These are phyloP conservation scores for Caenorhabditis japonica DNA, from an alignment of 2,888 invertebrate species.

Conservation along the genomic window DNA sequence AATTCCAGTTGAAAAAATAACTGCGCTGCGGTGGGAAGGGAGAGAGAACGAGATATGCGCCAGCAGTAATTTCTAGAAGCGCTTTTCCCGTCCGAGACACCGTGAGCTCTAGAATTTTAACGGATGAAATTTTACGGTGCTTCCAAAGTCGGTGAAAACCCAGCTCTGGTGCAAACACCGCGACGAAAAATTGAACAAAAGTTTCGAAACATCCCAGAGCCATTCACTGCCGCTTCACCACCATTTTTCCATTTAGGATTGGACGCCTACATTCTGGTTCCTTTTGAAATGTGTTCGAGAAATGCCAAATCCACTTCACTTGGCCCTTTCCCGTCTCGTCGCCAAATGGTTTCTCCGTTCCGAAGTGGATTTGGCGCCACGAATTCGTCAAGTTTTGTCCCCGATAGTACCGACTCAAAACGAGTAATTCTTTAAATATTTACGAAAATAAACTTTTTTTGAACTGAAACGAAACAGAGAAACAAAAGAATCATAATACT, in stretches of 20 bases:
- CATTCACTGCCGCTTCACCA: no score
- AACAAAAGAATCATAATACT: slow-evolving; percentile 18
- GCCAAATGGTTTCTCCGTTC: slow-evolving; percentile 47
- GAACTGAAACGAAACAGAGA: slow-evolving; percentile 1
- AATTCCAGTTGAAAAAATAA: no score
- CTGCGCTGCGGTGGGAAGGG: no score
- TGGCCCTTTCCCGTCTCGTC: slow-evolving; percentile 34
- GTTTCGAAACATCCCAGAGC: no score
- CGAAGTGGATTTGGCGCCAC: slow-evolving; percentile 28
- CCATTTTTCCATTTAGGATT: slow-evolving; percentile 13
- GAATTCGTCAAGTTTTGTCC: slow-evolving; percentile 11
- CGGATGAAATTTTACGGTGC: no score
- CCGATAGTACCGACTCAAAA: slow-evolving; percentile 5
- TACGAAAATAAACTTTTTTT: slow-evolving; percentile 4
- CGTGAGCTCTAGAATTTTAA: no score
- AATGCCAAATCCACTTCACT: slow-evolving; percentile 36
- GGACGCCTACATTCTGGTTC: slow-evolving; percentile 48
- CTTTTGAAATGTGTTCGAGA: slow-evolving; percentile 31
- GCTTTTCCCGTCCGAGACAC: no score
- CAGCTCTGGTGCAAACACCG: no score
- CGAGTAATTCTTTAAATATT: slow-evolving; percentile 7
- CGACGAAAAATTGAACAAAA: no score
- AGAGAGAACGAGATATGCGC: no score
- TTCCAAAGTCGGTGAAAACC: no score
- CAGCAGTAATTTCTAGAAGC: no score